Conservation (phyloP, 2,797 vertebrate species). For the Sebastes minor region DNA sequence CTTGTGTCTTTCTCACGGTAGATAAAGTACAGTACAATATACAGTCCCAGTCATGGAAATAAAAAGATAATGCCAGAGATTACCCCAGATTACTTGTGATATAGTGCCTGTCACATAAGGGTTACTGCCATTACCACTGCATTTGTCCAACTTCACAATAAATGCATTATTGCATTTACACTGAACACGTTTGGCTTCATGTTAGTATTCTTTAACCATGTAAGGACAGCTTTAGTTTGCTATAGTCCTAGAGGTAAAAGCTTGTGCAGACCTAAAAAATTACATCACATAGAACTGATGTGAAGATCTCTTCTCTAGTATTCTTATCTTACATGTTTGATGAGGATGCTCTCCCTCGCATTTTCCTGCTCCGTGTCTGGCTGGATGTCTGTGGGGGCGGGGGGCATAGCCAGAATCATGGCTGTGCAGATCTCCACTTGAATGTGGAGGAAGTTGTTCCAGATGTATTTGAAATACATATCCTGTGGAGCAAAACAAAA, state of each 20-base stretch:
- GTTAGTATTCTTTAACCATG: neutral
- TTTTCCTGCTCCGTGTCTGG: conserved; percentile 86
- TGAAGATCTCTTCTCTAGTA: neutral
- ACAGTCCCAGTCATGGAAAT: neutral
- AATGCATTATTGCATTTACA: neutral
- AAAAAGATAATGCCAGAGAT: neutral
- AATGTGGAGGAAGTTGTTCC: conserved; percentile 98
- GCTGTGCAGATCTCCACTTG: conserved; percentile 99
- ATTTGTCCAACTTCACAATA: neutral
- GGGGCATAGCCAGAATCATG: conserved; percentile 95
- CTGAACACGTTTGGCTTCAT: neutral
- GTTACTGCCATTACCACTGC: neutral
- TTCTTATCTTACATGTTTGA: conserved; percentile 90
- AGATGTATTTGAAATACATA: conserved; percentile 99
- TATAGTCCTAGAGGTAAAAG: neutral
- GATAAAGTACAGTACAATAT: neutral
- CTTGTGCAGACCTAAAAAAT: neutral
- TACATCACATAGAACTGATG: neutral
- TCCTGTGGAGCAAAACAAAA: conserved; percentile 79
- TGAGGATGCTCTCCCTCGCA: conserved; percentile 87
- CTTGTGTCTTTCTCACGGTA: neutral
- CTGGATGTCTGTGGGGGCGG: conserved; percentile 80
- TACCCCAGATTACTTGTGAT: neutral
- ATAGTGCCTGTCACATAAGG: neutral
- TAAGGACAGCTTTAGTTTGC: neutral